Percentiles rank a stretch among this genome's conserved stretches.
phyloP scores from a whole-genome alignment of 2,888 invertebrate species.

The Anorthoa munda region DNA sequence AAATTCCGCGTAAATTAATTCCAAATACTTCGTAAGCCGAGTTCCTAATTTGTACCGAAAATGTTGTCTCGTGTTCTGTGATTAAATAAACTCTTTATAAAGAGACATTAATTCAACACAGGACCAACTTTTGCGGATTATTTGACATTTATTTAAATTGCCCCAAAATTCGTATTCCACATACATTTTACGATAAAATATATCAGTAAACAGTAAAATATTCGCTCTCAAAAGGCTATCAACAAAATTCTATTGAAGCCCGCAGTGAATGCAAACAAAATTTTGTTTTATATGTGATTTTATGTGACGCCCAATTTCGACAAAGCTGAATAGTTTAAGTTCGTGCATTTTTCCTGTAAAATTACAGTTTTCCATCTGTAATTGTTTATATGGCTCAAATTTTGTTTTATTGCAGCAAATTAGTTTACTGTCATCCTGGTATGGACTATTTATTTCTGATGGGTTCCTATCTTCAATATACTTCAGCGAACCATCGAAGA shows the following conservation, averaged over 20 bases:
- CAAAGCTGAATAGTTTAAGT: conserved; percentile 21
- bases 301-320: conserved; percentile 34
- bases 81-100: conserved; percentile 54
- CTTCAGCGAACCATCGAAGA: conserved; percentile 33
- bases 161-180: conserved; percentile 15
- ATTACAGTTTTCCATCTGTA: conserved; percentile 6
- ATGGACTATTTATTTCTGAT: neutral
- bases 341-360: neutral
- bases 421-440: neutral
- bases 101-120: conserved; percentile 44
- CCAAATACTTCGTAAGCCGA: conserved; percentile 46
- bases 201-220: conserved; percentile 33
- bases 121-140: conserved; percentile 40
- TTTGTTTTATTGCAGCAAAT: neutral
- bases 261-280: conserved; percentile 41
- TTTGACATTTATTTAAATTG: conserved; percentile 33
- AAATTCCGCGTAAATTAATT: conserved; percentile 51
- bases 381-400: neutral
- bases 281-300: conserved; percentile 41
- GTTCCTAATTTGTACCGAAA: conserved; percentile 51
- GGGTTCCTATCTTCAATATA: neutral
- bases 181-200: conserved; percentile 16
- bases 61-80: conserved; percentile 41
- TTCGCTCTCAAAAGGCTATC: conserved; percentile 35
- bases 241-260: conserved; percentile 35